phyloP scores from a whole-genome alignment of 2,888 invertebrate species.

The Plagodis pulveraria region DNA sequence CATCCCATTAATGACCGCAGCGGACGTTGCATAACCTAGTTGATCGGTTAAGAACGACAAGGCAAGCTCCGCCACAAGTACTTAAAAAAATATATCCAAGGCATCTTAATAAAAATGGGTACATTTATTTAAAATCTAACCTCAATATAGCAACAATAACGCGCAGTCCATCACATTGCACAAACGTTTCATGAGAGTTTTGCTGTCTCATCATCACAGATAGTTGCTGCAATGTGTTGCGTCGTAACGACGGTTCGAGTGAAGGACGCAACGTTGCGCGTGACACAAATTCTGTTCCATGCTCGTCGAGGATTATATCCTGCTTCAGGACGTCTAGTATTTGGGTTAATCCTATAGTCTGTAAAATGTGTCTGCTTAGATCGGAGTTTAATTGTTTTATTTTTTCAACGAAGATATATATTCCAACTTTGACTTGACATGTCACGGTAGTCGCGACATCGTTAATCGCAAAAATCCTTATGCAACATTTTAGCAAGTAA shows the following conservation, averaged over 20 bases:
- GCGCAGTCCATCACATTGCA: constrained; percentile 83
- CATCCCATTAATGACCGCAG: too few relatives aligned
- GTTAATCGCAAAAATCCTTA: too few relatives aligned
- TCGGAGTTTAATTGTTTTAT: too few relatives aligned
- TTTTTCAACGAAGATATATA: too few relatives aligned
- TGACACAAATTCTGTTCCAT: constrained; percentile 51
- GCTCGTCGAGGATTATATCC: constrained; percentile 65
- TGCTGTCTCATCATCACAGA: constrained; percentile 87
- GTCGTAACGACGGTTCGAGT: constrained; percentile 87
- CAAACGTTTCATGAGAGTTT: constrained; percentile 85
- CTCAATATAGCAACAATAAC: constrained; percentile 70
- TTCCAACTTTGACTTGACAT: too few relatives aligned
- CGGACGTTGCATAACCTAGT: too few relatives aligned
- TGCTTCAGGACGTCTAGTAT: constrained; percentile 76
- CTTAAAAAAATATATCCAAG: too few relatives aligned
- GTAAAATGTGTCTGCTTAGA: constrained; percentile 19
- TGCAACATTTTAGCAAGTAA: too few relatives aligned
- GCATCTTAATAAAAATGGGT: too few relatives aligned
- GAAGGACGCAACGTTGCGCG: constrained; percentile 50
- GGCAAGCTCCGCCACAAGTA: too few relatives aligned
- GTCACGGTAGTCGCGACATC: too few relatives aligned
- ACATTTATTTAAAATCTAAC: constrained; percentile 40
- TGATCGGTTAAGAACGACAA: too few relatives aligned
- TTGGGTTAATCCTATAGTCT: constrained; percentile 71
- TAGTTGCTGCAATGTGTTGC: constrained; percentile 88